Percentiles rank a stretch among this genome's conserved stretches.
These are phyloP conservation scores for Listrodromus nycthemerus DNA, from an alignment of 2,888 invertebrate genomes.

Conservation along the genomic window DNA sequence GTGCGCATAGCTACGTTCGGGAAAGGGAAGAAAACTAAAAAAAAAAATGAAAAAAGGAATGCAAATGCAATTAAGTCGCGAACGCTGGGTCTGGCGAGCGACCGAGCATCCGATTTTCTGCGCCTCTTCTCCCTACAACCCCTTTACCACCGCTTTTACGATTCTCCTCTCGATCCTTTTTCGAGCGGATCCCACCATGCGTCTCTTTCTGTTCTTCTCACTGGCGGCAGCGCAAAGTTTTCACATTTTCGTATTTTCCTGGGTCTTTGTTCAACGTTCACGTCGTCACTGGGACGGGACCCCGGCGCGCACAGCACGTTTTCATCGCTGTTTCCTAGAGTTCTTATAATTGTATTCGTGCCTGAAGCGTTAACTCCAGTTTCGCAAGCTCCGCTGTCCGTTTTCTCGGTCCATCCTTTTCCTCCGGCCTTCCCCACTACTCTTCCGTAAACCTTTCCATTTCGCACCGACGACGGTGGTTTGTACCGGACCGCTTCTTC, in stretches of 20 bases:
- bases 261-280: constrained; percentile 53
- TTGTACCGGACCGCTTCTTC: neutral
- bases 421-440: neutral
- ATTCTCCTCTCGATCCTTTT: constrained; percentile 47
- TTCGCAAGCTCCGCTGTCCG: constrained; percentile 23
- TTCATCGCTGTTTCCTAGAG: constrained; percentile 58
- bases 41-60: constrained; percentile 65
- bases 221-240: constrained; percentile 30
- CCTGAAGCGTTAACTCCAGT: constrained; percentile 50
- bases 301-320: constrained; percentile 36
- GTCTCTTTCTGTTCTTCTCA: constrained; percentile 48
- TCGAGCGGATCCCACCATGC: constrained; percentile 25
- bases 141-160: constrained; percentile 30
- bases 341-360: constrained; percentile 66
- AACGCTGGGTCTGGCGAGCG: constrained; percentile 41
- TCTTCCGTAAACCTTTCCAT: constrained; percentile 6
- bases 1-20: constrained; percentile 16
- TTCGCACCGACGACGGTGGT: neutral
- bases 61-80: constrained; percentile 74
- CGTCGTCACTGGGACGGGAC: neutral
- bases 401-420: constrained; percentile 25
- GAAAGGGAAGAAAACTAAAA: neutral
- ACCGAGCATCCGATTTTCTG: constrained; percentile 23
- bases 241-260: constrained; percentile 55
- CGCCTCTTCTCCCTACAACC: neutral